phyloP scores from a whole-genome alignment of 1,140 invertebrate species.

The Sitobion miscanthi region DNA sequence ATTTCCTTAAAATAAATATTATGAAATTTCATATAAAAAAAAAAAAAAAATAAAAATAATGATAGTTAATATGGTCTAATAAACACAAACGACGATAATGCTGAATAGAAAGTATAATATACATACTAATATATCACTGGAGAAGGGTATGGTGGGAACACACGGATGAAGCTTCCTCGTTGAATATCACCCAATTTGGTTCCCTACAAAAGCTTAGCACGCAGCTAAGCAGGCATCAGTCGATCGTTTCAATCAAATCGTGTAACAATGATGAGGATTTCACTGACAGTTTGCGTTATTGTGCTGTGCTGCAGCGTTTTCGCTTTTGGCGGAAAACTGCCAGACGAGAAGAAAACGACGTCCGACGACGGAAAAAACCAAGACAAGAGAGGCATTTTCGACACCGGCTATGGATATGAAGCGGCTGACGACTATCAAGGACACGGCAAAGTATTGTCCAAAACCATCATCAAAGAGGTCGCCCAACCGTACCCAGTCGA shows the following conservation, averaged over 20 bases:
- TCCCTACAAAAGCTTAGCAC: constrained; percentile 62
- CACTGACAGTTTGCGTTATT: constrained; percentile 60
- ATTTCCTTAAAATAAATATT: no score
- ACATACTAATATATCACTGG: no score
- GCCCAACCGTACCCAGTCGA: constrained; percentile 60
- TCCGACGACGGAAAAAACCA: background rate
- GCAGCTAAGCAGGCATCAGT: background rate
- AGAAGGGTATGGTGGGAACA: no score
- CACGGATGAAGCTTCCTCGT: no score
- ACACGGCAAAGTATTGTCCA: constrained; percentile 47
- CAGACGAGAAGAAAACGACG: background rate
- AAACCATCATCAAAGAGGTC: constrained; percentile 58
- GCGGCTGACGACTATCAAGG: constrained; percentile 1
- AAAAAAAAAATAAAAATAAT: no score
- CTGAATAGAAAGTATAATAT: no score
- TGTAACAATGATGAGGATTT: constrained; percentile 63
- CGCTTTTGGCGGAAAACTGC: background rate
- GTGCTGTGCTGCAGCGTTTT: background rate
- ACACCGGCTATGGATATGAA: constrained; percentile 64
- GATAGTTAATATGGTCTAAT: no score
- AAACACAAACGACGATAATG: no score
- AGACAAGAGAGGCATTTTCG: constrained; percentile 58
- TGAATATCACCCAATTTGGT: no score
- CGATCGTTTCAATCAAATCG: constrained; percentile 57
- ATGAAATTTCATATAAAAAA: no score